Evolutionary conservation across 2,888 invertebrate genomes (phyloP), one percentile per base, ranked within the genome.

Genomic region (Volucella inflata): DNA sequence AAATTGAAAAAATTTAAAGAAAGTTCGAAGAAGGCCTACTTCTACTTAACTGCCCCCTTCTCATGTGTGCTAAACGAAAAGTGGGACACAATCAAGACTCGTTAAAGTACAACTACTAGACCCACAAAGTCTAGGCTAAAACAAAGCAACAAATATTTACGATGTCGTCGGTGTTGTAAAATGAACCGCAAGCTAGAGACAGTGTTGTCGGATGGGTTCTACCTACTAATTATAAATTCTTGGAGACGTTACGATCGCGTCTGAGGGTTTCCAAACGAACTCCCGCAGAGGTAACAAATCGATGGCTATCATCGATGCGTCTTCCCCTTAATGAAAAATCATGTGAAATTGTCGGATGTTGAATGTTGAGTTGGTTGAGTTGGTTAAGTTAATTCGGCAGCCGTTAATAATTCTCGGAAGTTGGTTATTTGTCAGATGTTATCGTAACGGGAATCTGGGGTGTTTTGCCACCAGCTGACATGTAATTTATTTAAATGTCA

Each of bases 61-160:
- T 21, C 8, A 16, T 30, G 30, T 21, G 16, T 46, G 17, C 46
- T 46, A 38, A 48, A 36, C 51, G 6, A 16, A 30, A 64, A 53
- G 62, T 62, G n/a, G 46, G 62, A 44, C 72, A 72, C 59, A 30
- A 44, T 36, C 60, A 30, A 53, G 51, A 71, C 8, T 36, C 71
- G 40, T 59, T 71, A 48, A 59, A 21, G 36, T 67, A 67, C 53
- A 67, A 53, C 40, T 50, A 48, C n/a, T 65, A 51, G 17, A 44
- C 8, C 51, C 51, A n/a, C 51, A 42, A 53, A 42, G 38, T 10
- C 16, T 10, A 40, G 6, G 3, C 11, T 10, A 8, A 38, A 40
- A 38, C n/a, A 42, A 42, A 67, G 14, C 36, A 51, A 38, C 11
- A 57, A 16, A 57, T 71, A 51, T 51, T 59, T 40, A 50, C 17